Conservation (phyloP, 2,888 invertebrate genomes). For the Macaria liturata region DNA sequence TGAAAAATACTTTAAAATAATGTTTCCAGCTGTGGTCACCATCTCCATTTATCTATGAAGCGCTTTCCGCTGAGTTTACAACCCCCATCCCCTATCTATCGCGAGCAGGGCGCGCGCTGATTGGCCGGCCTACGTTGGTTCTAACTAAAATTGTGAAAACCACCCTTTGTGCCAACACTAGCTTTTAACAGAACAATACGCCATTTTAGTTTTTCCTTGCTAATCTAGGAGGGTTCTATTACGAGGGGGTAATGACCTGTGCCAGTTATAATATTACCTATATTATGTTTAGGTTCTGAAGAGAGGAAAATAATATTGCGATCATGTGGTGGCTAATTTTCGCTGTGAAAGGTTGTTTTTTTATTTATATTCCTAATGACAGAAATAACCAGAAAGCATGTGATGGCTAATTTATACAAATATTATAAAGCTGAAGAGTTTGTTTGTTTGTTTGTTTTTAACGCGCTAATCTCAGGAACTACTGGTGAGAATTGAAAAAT, state of each 20-base stretch:
- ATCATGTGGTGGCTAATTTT: too few species aligned
- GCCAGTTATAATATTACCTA: constrained; percentile 34
- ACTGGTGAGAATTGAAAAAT: too few species aligned
- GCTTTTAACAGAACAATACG: constrained; percentile 69
- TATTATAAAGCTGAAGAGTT: too few species aligned
- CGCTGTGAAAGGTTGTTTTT: too few species aligned
- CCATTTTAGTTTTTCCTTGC: constrained; percentile 69
- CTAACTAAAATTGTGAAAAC: constrained; percentile 67
- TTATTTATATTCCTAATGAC: too few species aligned
- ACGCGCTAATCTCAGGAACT: too few species aligned
- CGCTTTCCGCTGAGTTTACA: constrained; percentile 58
- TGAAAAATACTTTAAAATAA: too few species aligned
- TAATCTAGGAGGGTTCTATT: constrained; percentile 68
- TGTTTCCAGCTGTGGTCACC: constrained; percentile 5
- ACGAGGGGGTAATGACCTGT: constrained; percentile 61
- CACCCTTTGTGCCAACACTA: constrained; percentile 70
- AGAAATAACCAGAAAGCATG: too few species aligned
- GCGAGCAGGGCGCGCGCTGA: constrained; percentile 54
- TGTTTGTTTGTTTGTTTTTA: too few species aligned
- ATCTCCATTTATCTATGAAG: constrained; percentile 58
- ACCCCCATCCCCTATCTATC: constrained; percentile 70
- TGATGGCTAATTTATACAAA: too few species aligned
- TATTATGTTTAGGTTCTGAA: constrained; percentile 7
- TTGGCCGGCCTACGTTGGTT: constrained; percentile 60
- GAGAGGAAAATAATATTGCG: too few species aligned